Conservation (phyloP, 2,113 vertebrate genomes). For the Globicephala melas region DNA sequence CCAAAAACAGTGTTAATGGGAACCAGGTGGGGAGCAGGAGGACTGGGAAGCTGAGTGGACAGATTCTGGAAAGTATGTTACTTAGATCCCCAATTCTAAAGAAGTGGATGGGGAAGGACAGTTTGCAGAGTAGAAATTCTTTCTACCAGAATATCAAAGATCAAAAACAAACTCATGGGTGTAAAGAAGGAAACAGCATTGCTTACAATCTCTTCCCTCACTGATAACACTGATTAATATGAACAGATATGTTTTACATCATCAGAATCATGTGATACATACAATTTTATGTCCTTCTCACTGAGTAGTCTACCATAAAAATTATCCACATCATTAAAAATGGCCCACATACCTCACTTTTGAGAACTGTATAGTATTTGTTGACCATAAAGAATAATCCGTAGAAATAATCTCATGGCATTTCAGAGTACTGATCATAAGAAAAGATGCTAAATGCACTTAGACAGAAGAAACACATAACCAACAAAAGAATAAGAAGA, state of each 20-base stretch:
- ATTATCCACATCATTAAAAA: background rate
- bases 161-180: background rate
- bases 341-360: background rate
- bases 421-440: background rate
- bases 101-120: background rate
- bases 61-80: background rate
- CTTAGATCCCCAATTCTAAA: background rate
- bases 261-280: background rate
- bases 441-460: background rate
- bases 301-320: background rate
- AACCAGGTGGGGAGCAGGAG: accelerated
- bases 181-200: background rate
- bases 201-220: background rate
- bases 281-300: background rate
- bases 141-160: background rate
- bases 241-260: background rate
- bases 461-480: background rate
- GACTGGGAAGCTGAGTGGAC: conserved; percentile 3
- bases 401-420: background rate
- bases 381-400: background rate
- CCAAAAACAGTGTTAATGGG: background rate
- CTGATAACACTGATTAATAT: background rate
- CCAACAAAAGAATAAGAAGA: background rate
- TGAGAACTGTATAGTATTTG: background rate
- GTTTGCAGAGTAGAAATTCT: background rate